These are phyloP conservation scores for Piprites chloris DNA, from an alignment of 2,113 vertebrate species.

Conservation along the genomic window DNA sequence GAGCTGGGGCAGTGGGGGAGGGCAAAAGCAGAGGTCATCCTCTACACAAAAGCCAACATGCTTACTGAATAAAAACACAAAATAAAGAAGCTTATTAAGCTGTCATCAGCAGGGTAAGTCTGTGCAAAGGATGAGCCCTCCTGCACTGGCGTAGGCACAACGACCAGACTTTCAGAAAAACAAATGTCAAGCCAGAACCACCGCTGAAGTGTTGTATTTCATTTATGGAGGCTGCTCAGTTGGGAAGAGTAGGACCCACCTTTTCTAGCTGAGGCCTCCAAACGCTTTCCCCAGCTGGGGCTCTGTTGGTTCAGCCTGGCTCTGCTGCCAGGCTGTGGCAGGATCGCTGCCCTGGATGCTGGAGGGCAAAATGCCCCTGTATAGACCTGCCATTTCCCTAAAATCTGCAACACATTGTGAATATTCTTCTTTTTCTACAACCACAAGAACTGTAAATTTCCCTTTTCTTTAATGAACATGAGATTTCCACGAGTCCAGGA, in stretches of 20 bases:
- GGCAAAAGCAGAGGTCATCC: constrained; percentile 62
- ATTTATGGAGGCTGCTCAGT: background rate
- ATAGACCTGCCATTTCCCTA: background rate
- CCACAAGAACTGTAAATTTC: background rate
- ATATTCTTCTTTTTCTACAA: background rate
- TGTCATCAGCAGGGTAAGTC: constrained; percentile 52
- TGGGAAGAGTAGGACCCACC: background rate
- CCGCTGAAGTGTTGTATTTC: background rate
- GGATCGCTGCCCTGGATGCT: fast-evolving
- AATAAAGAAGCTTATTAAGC: constrained; percentile 70
- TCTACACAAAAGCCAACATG: constrained; percentile 67
- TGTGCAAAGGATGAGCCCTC: constrained; percentile 13
- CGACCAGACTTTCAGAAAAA: background rate
- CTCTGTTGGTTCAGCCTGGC: background rate
- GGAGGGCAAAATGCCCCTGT: background rate
- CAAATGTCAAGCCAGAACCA: background rate
- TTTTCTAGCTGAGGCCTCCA: background rate
- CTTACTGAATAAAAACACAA: constrained; percentile 65
- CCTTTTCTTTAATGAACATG: background rate
- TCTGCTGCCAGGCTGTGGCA: fast-evolving
- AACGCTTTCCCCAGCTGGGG: background rate
- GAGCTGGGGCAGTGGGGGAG: background rate
- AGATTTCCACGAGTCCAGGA: background rate
- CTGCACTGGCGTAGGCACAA: background rate
- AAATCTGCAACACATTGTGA: background rate